phyloP scores from a whole-genome alignment of 2,797 vertebrate species.

The Melanotaenia maccullochi region DNA sequence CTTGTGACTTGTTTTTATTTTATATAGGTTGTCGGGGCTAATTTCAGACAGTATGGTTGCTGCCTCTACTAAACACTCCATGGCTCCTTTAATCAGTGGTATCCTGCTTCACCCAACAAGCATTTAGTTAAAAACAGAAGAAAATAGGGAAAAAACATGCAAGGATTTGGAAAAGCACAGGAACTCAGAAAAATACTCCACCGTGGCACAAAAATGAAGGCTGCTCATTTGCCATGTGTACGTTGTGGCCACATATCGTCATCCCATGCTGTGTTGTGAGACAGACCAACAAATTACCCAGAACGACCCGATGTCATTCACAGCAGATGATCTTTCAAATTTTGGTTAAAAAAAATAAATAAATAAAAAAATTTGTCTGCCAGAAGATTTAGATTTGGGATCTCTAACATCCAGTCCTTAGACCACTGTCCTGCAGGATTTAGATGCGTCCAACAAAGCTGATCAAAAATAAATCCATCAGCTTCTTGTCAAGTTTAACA shows the following conservation, averaged over 20 bases:
- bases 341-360: background rate
- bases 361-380: background rate
- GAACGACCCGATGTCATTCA: slow-evolving; percentile 5
- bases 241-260: slow-evolving; percentile 25
- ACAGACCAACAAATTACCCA: slow-evolving; percentile 34
- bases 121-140: slow-evolving; percentile 2
- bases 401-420: no score
- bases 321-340: background rate
- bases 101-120: background rate
- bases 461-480: background rate
- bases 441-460: background rate
- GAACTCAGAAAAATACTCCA: background rate
- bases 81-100: background rate
- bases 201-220: background rate
- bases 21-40: background rate
- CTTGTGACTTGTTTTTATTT: background rate
- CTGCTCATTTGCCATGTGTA: slow-evolving; percentile 10
- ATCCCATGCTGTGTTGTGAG: slow-evolving; percentile 32
- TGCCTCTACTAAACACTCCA: background rate
- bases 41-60: background rate
- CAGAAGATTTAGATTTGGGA: background rate
- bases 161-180: background rate
- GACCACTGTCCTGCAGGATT: no score
- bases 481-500: background rate
- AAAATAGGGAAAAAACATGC: background rate